These are phyloP conservation scores for Cryptotis parvus DNA, from an alignment of 2,113 vertebrate genomes.

Conservation along the genomic window DNA sequence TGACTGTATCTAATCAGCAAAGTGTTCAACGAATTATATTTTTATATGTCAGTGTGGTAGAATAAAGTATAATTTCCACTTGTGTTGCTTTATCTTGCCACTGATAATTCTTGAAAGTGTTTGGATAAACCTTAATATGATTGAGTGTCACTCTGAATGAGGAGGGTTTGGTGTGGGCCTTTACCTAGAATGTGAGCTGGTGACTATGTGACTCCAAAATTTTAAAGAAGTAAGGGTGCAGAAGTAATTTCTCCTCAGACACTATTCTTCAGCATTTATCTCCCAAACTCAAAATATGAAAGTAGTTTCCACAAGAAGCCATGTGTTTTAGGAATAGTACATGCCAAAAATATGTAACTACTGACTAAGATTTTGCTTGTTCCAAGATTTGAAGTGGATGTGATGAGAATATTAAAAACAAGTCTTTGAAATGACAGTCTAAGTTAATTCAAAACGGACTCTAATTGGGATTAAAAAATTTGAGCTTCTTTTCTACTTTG, in stretches of 20 bases:
- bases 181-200: slow-evolving; percentile 34
- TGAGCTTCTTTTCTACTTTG: slow-evolving; percentile 39
- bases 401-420: slow-evolving; percentile 47
- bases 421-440: slow-evolving; percentile 57
- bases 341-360: slow-evolving; percentile 10
- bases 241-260: slow-evolving; percentile 50
- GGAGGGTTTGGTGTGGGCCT: not conserved
- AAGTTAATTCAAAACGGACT: slow-evolving; percentile 31
- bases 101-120: not conserved
- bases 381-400: slow-evolving; percentile 30
- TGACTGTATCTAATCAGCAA: not conserved
- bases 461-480: slow-evolving; percentile 51
- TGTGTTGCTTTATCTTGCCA: not conserved
- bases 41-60: not conserved
- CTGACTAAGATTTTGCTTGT: slow-evolving; percentile 33
- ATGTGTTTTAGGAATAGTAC: slow-evolving; percentile 51
- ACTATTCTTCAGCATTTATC: slow-evolving; percentile 54
- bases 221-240: not conserved
- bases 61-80: not conserved
- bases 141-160: too few species aligned
- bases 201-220: slow-evolving; percentile 31
- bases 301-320: slow-evolving; percentile 42
- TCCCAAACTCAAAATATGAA: slow-evolving; percentile 43
- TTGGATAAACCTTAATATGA: not conserved
- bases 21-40: not conserved